Percentiles rank a stretch among this genome's conserved stretches.
Evolutionary conservation across 2,888 invertebrate species (phyloP).

Genomic region (Ethmia dodecea): DNA sequence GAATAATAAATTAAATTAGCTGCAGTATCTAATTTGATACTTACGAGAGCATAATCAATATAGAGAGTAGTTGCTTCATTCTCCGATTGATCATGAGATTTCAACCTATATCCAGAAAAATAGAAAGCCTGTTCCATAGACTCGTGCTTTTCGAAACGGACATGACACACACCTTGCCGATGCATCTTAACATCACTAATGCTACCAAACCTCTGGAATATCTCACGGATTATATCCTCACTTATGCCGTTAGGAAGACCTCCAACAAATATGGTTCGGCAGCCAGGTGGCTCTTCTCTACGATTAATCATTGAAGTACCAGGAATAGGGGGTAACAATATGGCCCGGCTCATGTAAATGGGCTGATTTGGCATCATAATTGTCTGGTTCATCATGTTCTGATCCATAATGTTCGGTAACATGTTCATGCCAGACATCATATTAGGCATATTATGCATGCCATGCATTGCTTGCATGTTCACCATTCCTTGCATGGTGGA

Average conservation of each 20-base stretch:
- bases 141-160: conserved; percentile 87
- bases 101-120: conserved; percentile 87
- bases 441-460: conserved; percentile 19
- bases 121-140: conserved; percentile 91
- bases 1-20: no score
- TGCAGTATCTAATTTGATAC: no score
- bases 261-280: conserved; percentile 94
- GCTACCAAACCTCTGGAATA: conserved; percentile 85
- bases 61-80: conserved; percentile 86
- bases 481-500: conserved; percentile 25
- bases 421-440: conserved; percentile 27
- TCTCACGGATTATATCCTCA: conserved; percentile 88
- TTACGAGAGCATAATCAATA: conserved; percentile 89
- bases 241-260: conserved; percentile 92
- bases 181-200: conserved; percentile 80
- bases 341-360: conserved; percentile 82
- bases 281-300: conserved; percentile 91
- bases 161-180: conserved; percentile 94
- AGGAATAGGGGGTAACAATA: conserved; percentile 90
- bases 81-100: conserved; percentile 84
- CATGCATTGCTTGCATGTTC: conserved; percentile 19
- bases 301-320: conserved; percentile 88
- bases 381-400: conserved; percentile 68
- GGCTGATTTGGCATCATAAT: conserved; percentile 36
- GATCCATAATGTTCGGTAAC: conserved; percentile 68